These are phyloP conservation scores for Aleiodes testaceus DNA, from an alignment of 2,888 invertebrate species.

Conservation along the genomic window DNA sequence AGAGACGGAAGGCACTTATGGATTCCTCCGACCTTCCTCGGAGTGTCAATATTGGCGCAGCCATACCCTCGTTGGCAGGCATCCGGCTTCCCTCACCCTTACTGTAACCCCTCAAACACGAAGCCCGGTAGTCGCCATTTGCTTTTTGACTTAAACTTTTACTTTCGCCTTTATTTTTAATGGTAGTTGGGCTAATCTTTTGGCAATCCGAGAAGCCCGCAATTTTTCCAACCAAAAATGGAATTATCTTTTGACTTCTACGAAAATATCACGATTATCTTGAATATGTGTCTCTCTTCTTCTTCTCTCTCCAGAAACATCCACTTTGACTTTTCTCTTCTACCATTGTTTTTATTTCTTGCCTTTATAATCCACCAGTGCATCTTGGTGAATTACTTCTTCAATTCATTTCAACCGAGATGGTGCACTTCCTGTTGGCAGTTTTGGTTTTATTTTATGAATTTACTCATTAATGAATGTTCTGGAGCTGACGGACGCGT, in stretches of 20 bases:
- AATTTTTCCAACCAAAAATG: slow-evolving; percentile 12
- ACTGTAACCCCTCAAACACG: slow-evolving; percentile 47
- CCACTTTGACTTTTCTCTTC: slow-evolving; percentile 10
- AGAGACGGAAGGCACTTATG: slow-evolving; percentile 43
- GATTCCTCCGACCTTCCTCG: slow-evolving; percentile 60
- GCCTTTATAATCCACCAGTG: neutral
- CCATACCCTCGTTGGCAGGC: slow-evolving; percentile 59
- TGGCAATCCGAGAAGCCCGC: slow-evolving; percentile 41
- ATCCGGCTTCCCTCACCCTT: slow-evolving; percentile 51
- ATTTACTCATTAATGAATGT: slow-evolving; percentile 7
- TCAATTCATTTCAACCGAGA: neutral
- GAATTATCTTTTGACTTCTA: slow-evolving; percentile 8
- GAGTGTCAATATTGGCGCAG: slow-evolving; percentile 71
- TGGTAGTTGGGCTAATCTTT: slow-evolving; percentile 34
- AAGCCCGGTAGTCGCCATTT: slow-evolving; percentile 32
- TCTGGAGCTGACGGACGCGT: slow-evolving; percentile 10
- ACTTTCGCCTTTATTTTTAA: slow-evolving; percentile 9
- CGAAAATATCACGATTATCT: slow-evolving; percentile 15
- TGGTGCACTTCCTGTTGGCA: neutral
- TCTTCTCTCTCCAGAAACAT: slow-evolving; percentile 4
- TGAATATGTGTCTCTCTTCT: neutral
- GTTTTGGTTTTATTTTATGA: neutral
- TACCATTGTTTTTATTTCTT: neutral
- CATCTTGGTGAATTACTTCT: neutral
- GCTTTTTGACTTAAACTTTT: slow-evolving; percentile 4